A percentile compares a stretch with the other conserved stretches of the same genome.
Conservation (phyloP, 2,113 vertebrate genomes). For the Eurypyga helias region DNA sequence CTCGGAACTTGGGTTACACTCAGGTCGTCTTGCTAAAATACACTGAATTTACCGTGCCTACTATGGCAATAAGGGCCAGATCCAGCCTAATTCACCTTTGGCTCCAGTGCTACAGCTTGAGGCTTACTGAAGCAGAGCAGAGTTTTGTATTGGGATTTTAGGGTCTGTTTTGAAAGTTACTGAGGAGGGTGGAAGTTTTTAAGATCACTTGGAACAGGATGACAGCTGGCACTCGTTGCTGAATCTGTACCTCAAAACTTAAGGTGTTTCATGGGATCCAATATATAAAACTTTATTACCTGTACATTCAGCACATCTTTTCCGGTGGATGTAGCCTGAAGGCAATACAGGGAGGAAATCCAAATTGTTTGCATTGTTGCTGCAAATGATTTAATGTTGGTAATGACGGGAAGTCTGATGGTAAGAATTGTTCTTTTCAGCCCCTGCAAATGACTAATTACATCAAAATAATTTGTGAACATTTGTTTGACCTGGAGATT, state of each 20-base stretch:
- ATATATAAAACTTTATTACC: not conserved
- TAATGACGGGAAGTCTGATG: not conserved
- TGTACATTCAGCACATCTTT: not conserved
- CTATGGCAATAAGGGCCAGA: not conserved
- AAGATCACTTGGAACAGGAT: not conserved
- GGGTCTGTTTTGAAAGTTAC: not conserved
- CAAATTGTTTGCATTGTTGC: not conserved
- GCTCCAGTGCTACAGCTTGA: not conserved
- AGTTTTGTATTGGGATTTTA: not conserved
- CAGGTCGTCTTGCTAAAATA: not conserved
- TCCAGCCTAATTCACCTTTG: not conserved
- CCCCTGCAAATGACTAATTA: not conserved
- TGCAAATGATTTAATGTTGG: not conserved
- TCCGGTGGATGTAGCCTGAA: not conserved
- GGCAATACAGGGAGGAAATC: not conserved
- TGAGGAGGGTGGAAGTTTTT: not conserved
- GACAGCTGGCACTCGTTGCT: not conserved
- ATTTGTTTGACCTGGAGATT: not conserved
- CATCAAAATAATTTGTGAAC: not conserved
- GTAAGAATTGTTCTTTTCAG: not conserved
- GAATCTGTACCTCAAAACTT: not conserved
- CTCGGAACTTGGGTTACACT: not conserved
- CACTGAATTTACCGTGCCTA: fast-evolving
- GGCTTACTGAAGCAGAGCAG: not conserved
- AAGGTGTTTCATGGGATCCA: not conserved